phyloP scores from a whole-genome alignment of 2,113 vertebrate genomes.

The Elephas maximus region DNA sequence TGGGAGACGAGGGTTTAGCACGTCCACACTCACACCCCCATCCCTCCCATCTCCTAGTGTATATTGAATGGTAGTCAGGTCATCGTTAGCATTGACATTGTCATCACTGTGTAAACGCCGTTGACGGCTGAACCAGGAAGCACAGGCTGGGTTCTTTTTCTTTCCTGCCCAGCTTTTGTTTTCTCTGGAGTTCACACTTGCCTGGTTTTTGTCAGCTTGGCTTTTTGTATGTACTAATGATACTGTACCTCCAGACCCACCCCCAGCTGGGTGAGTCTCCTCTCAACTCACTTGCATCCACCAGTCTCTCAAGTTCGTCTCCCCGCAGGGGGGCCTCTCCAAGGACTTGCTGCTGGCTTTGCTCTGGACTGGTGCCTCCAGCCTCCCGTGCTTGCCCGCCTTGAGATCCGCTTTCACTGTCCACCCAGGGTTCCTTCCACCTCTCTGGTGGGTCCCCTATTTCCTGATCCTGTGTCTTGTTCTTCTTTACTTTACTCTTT shows the following conservation, averaged over 20 bases:
- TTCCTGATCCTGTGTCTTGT: neutral
- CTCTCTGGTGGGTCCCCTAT: neutral
- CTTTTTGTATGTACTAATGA: neutral
- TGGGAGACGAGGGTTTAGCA: neutral
- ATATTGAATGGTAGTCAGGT: neutral
- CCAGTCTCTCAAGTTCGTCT: fast-evolving
- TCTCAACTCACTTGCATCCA: fast-evolving
- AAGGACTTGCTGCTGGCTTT: neutral
- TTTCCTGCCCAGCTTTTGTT: neutral
- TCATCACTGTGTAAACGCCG: fast-evolving
- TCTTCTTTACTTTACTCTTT: neutral
- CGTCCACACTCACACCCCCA: fast-evolving
- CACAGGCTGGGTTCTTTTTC: neutral
- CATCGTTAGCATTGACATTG: fast-evolving
- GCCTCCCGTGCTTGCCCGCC: neutral
- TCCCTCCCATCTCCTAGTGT: neutral
- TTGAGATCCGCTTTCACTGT: neutral
- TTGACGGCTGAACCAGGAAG: neutral
- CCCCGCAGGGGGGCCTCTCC: neutral
- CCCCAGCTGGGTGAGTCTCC: neutral
- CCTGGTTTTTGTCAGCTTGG: neutral
- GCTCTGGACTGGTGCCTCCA: neutral
- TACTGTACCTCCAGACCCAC: too few species aligned
- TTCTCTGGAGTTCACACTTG: neutral
- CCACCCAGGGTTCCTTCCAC: fast-evolving